phyloP scores from a whole-genome alignment of 2,797 vertebrate species.

The Macropodus opercularis region DNA sequence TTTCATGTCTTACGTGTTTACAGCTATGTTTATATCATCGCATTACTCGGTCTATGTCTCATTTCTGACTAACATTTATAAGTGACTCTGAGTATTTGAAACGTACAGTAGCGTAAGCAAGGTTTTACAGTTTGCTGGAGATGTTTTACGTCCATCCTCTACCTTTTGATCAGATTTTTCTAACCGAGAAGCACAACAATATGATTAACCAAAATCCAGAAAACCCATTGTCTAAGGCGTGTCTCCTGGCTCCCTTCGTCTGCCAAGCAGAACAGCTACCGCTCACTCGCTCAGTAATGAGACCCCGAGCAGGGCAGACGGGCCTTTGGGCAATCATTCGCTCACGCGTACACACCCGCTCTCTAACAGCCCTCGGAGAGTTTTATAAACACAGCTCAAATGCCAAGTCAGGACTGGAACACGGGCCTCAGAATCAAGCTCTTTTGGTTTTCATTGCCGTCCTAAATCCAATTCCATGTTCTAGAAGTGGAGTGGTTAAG shows the following conservation, averaged over 20 bases:
- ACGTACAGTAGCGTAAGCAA: background rate
- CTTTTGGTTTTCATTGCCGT: conserved; percentile 56
- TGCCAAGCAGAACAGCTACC: conserved; percentile 78
- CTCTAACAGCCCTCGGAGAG: conserved; percentile 37
- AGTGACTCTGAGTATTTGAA: too few relatives aligned
- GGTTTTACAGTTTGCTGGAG: background rate
- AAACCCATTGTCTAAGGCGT: conserved; percentile 72
- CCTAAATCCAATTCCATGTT: conserved; percentile 71
- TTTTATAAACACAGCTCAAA: conserved; percentile 69
- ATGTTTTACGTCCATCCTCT: conserved; percentile 35
- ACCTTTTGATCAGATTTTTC: conserved; percentile 60
- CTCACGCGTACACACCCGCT: conserved; percentile 33
- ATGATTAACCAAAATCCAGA: conserved; percentile 77
- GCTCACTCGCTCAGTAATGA: conserved; percentile 73
- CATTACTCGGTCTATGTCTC: too few relatives aligned
- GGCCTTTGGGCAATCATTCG: conserved; percentile 58
- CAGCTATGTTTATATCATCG: too few relatives aligned
- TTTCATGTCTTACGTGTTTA: too few relatives aligned
- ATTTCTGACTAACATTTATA: too few relatives aligned
- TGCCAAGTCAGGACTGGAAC: conserved; percentile 49
- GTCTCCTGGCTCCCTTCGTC: conserved; percentile 63
- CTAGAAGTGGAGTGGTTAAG: conserved; percentile 60
- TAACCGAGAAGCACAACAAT: conserved; percentile 63
- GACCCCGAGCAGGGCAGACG: conserved; percentile 56
- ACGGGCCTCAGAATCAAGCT: conserved; percentile 48